Percentiles rank a stretch among this genome's conserved stretches.
Evolutionary conservation across 2,797 vertebrate species (phyloP).

Genomic region (Chelidonichthys spinosus): DNA sequence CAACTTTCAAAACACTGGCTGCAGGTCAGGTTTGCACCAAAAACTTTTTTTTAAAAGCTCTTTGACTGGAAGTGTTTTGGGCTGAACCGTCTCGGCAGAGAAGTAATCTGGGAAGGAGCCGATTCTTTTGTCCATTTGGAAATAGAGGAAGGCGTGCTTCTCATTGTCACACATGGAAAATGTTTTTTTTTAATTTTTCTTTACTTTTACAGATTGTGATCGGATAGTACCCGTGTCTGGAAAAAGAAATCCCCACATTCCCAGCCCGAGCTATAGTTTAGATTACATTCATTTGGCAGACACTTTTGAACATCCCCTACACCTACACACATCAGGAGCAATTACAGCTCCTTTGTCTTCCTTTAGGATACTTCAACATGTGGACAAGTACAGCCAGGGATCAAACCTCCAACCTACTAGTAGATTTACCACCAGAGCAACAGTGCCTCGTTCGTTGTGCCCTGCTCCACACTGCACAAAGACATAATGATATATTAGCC

Average conservation of each 20-base stretch:
- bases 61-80: constrained; percentile 9
- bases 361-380: not conserved
- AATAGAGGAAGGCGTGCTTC: not conserved
- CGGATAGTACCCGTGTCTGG: not conserved
- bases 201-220: not conserved
- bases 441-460: not conserved
- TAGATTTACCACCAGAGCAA: not conserved
- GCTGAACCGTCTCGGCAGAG: constrained; percentile 7
- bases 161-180: constrained; percentile 1
- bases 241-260: not conserved
- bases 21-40: constrained; percentile 4
- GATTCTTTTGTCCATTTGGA: not conserved
- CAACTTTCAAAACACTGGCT: constrained; percentile 5
- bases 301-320: not conserved
- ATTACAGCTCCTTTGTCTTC: not conserved
- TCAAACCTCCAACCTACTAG: not conserved
- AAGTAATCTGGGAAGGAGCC: not conserved
- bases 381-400: not conserved
- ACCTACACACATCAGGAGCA: not conserved
- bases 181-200: not conserved
- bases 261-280: not conserved
- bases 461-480: no score
- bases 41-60: not conserved
- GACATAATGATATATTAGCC: no score
- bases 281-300: constrained; percentile 2